Conservation (phyloP, 2,113 vertebrate genomes). For the Tupaia tana region DNA sequence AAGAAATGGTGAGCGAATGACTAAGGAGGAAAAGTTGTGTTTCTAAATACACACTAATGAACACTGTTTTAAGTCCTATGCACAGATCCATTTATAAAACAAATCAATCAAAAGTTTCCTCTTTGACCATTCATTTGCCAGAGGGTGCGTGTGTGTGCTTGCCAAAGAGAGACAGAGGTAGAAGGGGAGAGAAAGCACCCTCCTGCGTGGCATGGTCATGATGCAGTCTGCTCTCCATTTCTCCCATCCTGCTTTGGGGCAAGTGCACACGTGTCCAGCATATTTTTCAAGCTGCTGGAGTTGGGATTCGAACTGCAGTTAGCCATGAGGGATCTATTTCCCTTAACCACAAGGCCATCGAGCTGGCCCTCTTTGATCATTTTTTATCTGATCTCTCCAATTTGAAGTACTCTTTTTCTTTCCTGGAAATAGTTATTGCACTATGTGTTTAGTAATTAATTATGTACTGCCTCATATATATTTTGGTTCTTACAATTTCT, state of each 20-base stretch:
- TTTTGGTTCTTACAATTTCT: conserved; percentile 38
- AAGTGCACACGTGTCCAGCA: too few relatives aligned
- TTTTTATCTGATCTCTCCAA: not conserved
- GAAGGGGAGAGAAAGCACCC: too few relatives aligned
- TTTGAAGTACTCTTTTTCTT: not conserved
- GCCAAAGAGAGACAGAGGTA: too few relatives aligned
- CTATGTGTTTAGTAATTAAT: not conserved
- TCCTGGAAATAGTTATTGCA: not conserved
- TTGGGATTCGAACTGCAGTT: too few relatives aligned
- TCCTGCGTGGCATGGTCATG: too few relatives aligned
- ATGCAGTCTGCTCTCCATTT: too few relatives aligned
- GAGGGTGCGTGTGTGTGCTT: too few relatives aligned
- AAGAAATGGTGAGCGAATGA: not conserved
- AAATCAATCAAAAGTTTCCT: not conserved
- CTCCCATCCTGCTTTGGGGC: too few relatives aligned
- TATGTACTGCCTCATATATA: not conserved
- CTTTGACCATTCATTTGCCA: not conserved
- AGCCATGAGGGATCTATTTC: too few relatives aligned
- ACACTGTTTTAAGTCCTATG: not conserved
- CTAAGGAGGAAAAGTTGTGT: not conserved
- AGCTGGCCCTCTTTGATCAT: not conserved
- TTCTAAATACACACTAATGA: not conserved
- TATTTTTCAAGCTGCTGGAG: too few relatives aligned
- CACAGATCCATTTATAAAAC: not conserved
- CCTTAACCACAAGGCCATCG: too few relatives aligned